Evolutionary conservation across 92 coral and sea anemone species (phyloP), one percentile per base, ranked within the genome.

Genomic region (Siderastrea radians): DNA sequence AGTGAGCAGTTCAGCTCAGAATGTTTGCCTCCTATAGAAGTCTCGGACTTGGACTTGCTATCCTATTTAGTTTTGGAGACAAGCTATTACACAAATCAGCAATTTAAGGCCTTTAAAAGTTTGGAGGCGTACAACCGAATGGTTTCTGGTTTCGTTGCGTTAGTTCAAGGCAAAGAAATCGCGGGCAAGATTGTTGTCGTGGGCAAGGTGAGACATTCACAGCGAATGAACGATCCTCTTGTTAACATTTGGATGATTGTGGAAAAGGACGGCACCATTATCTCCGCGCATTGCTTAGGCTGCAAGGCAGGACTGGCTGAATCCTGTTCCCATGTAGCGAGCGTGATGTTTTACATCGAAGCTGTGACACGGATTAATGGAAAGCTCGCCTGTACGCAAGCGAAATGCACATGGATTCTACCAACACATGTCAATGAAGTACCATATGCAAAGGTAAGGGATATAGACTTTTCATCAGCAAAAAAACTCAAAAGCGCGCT

Each of bases 231-330:
- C n/a, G n/a, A n/a, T n/a, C n/a, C n/a, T n/a, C n/a, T n/a, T n/a
- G n/a, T n/a, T n/a, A n/a, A n/a, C n/a, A n/a, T n/a, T n/a, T 88
- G 91, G 89, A 88, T 88, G 10, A 88, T 88, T 60, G 53, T 64
- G n/a, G 54, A 63, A 59, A 88, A 72, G 50, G 87, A 88, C 43
- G 88, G 91, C 3, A 88, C 75, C 43, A 57, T 87, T 49, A 67
- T 59, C 43, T 88, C 89, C 5, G 88, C 76, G 46, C 91, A 88
- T 72, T 82, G 89, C 48, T 43, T 82, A 50, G 91, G 82, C 49
- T 88, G 91, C 66, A 88, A 72, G 68, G 91, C 91, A 49, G 91
- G 89, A 50, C 88, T 87, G 11, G 74, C 65, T 17, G 85, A 85
- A 58, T 4, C 83, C 62, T 79, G 90, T 57, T 49, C 79, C 45